phyloP scores from a whole-genome alignment of 2,888 invertebrate species.

The Polymixis flavicincta region DNA sequence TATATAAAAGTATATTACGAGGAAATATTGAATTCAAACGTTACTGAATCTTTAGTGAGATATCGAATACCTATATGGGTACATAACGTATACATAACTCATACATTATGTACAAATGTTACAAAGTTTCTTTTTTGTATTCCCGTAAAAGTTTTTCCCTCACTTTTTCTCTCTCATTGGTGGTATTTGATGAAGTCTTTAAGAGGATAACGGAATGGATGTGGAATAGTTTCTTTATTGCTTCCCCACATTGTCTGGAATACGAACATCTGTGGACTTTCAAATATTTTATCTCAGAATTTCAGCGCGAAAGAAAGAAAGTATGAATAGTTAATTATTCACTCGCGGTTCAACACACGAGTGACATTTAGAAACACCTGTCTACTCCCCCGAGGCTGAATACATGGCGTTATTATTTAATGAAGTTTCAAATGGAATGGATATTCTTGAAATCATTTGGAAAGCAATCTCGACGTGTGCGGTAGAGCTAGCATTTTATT shows the following conservation, averaged over 20 bases:
- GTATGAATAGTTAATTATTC: constrained; percentile 62
- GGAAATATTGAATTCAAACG: constrained; percentile 33
- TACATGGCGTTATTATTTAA: constrained; percentile 62
- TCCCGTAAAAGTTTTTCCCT: constrained; percentile 56
- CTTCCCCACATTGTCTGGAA: constrained; percentile 65
- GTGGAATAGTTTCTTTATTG: constrained; percentile 74
- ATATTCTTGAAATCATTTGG: constrained; percentile 56
- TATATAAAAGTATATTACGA: background rate
- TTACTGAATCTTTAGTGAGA: constrained; percentile 45
- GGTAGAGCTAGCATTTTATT: constrained; percentile 26
- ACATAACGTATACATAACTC: constrained; percentile 15
- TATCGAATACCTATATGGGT: constrained; percentile 22
- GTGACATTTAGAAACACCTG: constrained; percentile 63
- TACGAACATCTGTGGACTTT: constrained; percentile 69
- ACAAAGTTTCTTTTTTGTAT: constrained; percentile 47
- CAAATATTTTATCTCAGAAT: constrained; percentile 61
- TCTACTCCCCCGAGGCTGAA: constrained; percentile 50
- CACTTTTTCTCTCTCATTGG: constrained; percentile 65
- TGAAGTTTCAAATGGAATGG: constrained; percentile 53
- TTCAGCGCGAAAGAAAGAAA: constrained; percentile 50
- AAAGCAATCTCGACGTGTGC: constrained; percentile 42
- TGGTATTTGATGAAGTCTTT: constrained; percentile 72
- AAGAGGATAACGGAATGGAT: constrained; percentile 65
- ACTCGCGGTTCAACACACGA: constrained; percentile 51
- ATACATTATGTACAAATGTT: constrained; percentile 26